Conservation (phyloP, 1,140 invertebrate species). For the Chymomyza costata region DNA sequence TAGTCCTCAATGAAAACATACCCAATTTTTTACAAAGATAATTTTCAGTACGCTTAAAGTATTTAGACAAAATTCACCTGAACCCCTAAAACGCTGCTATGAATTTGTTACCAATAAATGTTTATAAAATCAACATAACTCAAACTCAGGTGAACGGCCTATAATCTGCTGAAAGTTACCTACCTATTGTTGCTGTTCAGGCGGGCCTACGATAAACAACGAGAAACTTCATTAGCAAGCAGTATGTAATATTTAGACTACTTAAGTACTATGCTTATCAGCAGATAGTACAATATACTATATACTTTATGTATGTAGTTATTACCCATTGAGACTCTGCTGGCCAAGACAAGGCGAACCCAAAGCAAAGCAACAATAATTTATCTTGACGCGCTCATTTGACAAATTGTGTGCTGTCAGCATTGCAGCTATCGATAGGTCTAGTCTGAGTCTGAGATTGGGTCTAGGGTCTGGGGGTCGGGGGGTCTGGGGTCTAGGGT, state of each 20-base stretch:
- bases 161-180: conserved; percentile 25
- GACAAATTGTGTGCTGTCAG: conserved; percentile 61
- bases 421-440: conserved; percentile 8
- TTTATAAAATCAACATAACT: neutral
- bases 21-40: too few relatives aligned
- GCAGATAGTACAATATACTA: too few relatives aligned
- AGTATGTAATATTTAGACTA: too few relatives aligned
- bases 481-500: conserved; percentile 11
- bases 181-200: conserved; percentile 12
- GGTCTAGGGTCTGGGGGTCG: conserved; percentile 4
- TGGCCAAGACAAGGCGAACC: conserved; percentile 18
- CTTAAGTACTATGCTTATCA: too few relatives aligned
- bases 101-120: conserved; percentile 4
- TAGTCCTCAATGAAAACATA: too few relatives aligned
- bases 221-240: conserved; percentile 49
- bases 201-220: conserved; percentile 52
- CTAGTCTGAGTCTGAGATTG: too few relatives aligned
- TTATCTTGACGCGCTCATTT: conserved; percentile 39
- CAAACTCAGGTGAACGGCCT: conserved; percentile 38
- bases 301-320: too few relatives aligned
- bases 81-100: conserved; percentile 54
- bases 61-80: too few relatives aligned
- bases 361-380: conserved; percentile 32
- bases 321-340: conserved; percentile 33
- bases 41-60: too few relatives aligned